These are phyloP conservation scores for Enteromius fasciolatus DNA, from an alignment of 2,797 vertebrate genomes.

Conservation along the genomic window DNA sequence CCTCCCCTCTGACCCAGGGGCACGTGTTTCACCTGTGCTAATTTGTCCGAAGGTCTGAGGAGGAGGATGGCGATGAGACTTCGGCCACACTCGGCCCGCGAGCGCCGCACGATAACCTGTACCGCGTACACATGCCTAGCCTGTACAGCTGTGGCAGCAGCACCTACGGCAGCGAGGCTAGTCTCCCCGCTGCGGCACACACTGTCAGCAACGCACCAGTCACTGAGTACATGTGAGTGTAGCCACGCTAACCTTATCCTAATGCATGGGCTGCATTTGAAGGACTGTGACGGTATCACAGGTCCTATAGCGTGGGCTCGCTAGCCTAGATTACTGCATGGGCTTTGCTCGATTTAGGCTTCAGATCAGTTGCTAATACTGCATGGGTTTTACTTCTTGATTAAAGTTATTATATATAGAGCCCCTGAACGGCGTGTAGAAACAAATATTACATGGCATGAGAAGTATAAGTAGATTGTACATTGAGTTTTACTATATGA, in stretches of 20 bases:
- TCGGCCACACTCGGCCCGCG: slow-evolving; percentile 83
- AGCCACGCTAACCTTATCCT: slow-evolving; percentile 54
- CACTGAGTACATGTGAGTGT: slow-evolving; percentile 97
- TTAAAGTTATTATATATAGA: slow-evolving; percentile 2
- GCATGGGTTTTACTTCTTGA: slow-evolving; percentile 33
- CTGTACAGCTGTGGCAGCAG: slow-evolving; percentile 99
- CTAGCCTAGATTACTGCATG: slow-evolving; percentile 41
- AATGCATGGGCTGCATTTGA: slow-evolving; percentile 44
- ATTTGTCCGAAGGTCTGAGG: slow-evolving; percentile 80
- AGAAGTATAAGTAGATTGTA: slow-evolving; percentile 9
- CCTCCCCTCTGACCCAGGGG: slow-evolving; percentile 43
- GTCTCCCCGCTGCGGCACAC: slow-evolving; percentile 95
- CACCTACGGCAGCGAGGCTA: slow-evolving; percentile 93
- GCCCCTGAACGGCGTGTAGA: background rate
- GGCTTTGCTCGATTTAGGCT: slow-evolving; percentile 42
- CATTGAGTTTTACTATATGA: background rate
- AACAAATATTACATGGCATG: background rate
- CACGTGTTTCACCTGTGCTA: slow-evolving; percentile 48
- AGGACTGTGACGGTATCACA: slow-evolving; percentile 13
- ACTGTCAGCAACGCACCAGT: slow-evolving; percentile 99
- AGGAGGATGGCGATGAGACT: slow-evolving; percentile 92
- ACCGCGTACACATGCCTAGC: slow-evolving; percentile 98
- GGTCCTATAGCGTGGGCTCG: slow-evolving; percentile 22
- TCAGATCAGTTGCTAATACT: slow-evolving; percentile 23
- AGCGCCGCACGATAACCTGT: slow-evolving; percentile 93